Conservation (phyloP, 2,797 vertebrate genomes). For the Poeciliopsis turneri region DNA sequence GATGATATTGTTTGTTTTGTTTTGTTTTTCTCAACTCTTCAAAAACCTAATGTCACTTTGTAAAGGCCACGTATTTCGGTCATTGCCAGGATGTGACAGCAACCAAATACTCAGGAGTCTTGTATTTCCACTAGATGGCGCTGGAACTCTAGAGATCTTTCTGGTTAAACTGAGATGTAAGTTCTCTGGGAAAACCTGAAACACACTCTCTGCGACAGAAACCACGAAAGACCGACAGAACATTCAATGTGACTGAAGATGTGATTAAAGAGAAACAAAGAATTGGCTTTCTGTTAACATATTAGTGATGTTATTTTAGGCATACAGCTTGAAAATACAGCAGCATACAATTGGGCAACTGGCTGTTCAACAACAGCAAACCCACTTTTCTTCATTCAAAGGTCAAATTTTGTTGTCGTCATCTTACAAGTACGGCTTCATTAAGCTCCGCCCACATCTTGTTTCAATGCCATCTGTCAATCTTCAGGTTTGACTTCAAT, state of each 20-base stretch:
- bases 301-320: too few species aligned
- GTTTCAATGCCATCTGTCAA: neutral
- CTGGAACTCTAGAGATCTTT: neutral
- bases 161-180: slow-evolving; percentile 3
- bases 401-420: neutral
- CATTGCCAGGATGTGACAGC: neutral
- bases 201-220: too few species aligned
- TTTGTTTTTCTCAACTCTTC: neutral
- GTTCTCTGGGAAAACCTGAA: slow-evolving; percentile 16
- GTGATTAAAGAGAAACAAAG: slow-evolving; percentile 29
- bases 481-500: neutral
- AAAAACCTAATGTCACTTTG: neutral
- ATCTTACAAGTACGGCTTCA: neutral
- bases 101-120: neutral
- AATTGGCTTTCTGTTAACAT: slow-evolving; percentile 29
- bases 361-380: slow-evolving; percentile 22
- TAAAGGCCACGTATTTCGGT: neutral
- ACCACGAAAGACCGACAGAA: neutral
- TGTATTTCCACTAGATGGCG: neutral
- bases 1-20: neutral
- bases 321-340: slow-evolving; percentile 37
- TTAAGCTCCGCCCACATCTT: neutral
- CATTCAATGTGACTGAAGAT: slow-evolving; percentile 36
- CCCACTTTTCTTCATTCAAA: neutral
- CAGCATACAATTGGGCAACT: slow-evolving; percentile 64